Percentiles rank a stretch among this genome's conserved stretches.
These are phyloP conservation scores for Hyperopisus bebe DNA, from an alignment of 2,113 vertebrate genomes.

Conservation along the genomic window DNA sequence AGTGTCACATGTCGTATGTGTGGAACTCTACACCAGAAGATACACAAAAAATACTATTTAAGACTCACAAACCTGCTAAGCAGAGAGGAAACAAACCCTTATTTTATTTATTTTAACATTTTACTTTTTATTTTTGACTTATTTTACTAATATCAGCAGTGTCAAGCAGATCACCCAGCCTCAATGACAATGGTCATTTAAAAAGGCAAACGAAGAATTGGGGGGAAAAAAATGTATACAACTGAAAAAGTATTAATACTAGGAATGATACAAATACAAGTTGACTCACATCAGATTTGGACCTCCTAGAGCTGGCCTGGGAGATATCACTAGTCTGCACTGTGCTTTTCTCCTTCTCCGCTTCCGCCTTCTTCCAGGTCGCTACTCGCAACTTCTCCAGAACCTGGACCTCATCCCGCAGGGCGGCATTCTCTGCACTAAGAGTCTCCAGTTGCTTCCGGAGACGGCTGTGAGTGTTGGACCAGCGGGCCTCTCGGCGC, in stretches of 20 bases:
- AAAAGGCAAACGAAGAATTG: not conserved
- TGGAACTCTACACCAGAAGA: slow-evolving; percentile 54
- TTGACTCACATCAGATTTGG: slow-evolving; percentile 53
- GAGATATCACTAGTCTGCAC: slow-evolving; percentile 30
- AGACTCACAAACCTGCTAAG: not conserved
- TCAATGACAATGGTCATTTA: not conserved
- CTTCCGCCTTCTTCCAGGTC: slow-evolving; percentile 71
- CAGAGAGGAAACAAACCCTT: not conserved
- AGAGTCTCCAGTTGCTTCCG: slow-evolving; percentile 79
- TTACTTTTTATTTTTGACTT: too few species aligned
- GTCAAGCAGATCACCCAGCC: not conserved
- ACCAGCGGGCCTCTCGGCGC: slow-evolving; percentile 82
- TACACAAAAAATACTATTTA: not conserved
- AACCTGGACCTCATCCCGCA: slow-evolving; percentile 73
- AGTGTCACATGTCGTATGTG: slow-evolving; percentile 46
- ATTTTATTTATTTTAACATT: too few species aligned
- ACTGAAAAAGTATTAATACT: not conserved
- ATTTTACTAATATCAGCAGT: not conserved
- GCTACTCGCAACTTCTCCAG: slow-evolving; percentile 82
- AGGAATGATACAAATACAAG: not conserved
- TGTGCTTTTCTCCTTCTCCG: slow-evolving; percentile 38
- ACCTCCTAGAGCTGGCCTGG: slow-evolving; percentile 34
- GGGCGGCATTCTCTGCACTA: slow-evolving; percentile 69
- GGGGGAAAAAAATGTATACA: not conserved
- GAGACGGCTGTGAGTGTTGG: slow-evolving; percentile 69